A percentile compares a stretch with the other conserved stretches of the same genome.
phyloP scores from a whole-genome alignment of 2,888 invertebrate species.

The Calameuta idolon region DNA sequence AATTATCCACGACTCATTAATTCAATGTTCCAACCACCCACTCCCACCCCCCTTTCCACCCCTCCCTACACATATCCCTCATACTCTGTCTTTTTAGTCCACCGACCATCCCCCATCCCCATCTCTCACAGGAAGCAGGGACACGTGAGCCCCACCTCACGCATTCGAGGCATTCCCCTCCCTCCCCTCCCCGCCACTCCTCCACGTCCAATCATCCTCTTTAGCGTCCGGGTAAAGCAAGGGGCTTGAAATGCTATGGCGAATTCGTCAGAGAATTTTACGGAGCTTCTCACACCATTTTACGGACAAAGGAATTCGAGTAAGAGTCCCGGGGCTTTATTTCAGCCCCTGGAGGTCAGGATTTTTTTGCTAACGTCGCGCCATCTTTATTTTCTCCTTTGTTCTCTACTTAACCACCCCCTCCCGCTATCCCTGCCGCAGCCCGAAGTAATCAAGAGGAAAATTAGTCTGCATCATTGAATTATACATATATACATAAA shows the following conservation, averaged over 20 bases:
- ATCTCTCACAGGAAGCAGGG: not conserved
- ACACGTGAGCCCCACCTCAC: not conserved
- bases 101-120: not conserved
- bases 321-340: not conserved
- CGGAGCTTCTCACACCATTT: not conserved
- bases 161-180: not conserved
- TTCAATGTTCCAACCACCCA: not conserved
- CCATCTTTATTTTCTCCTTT: not conserved
- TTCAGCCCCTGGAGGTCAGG: not conserved
- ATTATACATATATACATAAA: too few relatives aligned
- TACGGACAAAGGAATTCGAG: not conserved
- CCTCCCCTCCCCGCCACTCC: not conserved
- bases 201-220: not conserved
- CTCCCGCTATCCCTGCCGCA: too few relatives aligned
- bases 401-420: not conserved
- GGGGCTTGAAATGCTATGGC: not conserved
- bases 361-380: not conserved
- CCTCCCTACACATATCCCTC: not conserved
- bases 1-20: not conserved
- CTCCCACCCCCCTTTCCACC: too few relatives aligned
- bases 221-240: not conserved
- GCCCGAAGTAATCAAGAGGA: too few relatives aligned
- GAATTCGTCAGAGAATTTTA: not conserved
- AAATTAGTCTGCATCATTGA: too few relatives aligned
- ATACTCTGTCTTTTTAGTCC: not conserved